Base-by-base conservation (phyloP, 2,797 vertebrate genomes). In the Sparus aurata region DNA sequence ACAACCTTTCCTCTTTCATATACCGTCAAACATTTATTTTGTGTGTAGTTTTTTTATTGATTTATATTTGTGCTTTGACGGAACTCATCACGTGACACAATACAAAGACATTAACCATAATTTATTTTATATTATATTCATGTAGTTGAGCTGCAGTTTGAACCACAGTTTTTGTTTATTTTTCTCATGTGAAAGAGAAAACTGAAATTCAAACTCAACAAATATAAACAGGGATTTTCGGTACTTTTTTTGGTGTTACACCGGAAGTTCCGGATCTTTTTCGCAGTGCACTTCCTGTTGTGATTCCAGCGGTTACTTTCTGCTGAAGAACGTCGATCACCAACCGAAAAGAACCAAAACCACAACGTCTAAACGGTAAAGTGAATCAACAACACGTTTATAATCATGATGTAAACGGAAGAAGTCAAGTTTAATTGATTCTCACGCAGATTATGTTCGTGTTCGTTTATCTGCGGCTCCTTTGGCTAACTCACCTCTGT, bases 381-480 rank as follows among this genome's bases (percentile, higher is more conserved):
- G 2, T 27, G 1, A 0, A 1, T 8, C 11, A 0, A 13, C 0
- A 0, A 17, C 1, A 0, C 9, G 0, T 3, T n/a, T 8, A 6
- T 6, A 0, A 0, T 3, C 1, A 9, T 17, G 0, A 3, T 1
- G 0, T 0, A 0, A 20, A 0, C 0, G 1, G 3, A 7, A 5
- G 2, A 0, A 6, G 2, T 3, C 0, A 20, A 15, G 18, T 50
- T 73, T 45, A 0, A 52, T 69, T n/a, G 22, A 62, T 0, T 41
- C 43, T n/a, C 2, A 6, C 12, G 0, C 4, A 0, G 12, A 47
- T 45, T 15, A 0, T 53, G 0, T 12, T 30, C n/a, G 9, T 4
- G 3, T 63, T 25, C 50, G 16, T 25, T 9, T 45, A 3, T 43
- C 12, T 5, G 16, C 6, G 18, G 72, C 38, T 34, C 5, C 20